Conservation (phyloP, 2,113 vertebrate species). For the Scomber colias region DNA sequence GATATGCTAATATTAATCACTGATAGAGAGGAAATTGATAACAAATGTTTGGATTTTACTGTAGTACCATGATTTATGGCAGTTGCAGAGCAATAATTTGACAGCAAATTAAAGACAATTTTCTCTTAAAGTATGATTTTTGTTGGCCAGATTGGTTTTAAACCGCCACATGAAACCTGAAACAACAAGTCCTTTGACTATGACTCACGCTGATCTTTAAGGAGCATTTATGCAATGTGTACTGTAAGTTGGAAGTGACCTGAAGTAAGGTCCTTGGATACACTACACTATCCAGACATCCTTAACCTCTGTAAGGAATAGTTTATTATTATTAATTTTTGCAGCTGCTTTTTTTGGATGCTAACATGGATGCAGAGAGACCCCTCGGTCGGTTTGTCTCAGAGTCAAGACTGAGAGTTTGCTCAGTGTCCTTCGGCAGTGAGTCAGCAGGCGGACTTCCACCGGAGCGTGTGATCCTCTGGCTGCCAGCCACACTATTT, state of each 20-base stretch:
- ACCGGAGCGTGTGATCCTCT: slow-evolving; percentile 59
- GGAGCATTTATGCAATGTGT: background rate
- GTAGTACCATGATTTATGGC: slow-evolving; percentile 7
- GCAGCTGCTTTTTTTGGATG: slow-evolving; percentile 59
- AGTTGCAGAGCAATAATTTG: slow-evolving; percentile 24
- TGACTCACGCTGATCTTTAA: slow-evolving; percentile 19
- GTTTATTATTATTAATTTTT: slow-evolving; percentile 47
- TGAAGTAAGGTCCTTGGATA: slow-evolving; percentile 17
- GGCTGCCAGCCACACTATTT: slow-evolving; percentile 24
- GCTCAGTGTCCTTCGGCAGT: slow-evolving; percentile 52
- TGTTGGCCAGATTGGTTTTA: slow-evolving; percentile 25
- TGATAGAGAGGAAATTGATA: slow-evolving; percentile 33
- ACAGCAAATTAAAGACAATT: slow-evolving; percentile 26
- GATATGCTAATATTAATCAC: slow-evolving; percentile 29
- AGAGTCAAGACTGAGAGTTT: slow-evolving; percentile 43
- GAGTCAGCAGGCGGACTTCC: slow-evolving; percentile 67
- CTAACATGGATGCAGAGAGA: slow-evolving; percentile 17
- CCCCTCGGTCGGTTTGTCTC: slow-evolving; percentile 5
- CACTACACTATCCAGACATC: slow-evolving; percentile 15
- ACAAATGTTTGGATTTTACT: slow-evolving; percentile 24
- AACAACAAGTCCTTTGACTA: slow-evolving; percentile 11
- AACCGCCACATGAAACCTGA: background rate
- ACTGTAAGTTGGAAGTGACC: slow-evolving; percentile 21
- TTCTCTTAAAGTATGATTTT: slow-evolving; percentile 11
- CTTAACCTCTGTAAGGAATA: background rate